Evolutionary conservation across 92 coral and sea anemone species (phyloP), one percentile per base, ranked within the genome.

Genomic region (Phenganax marumi): DNA sequence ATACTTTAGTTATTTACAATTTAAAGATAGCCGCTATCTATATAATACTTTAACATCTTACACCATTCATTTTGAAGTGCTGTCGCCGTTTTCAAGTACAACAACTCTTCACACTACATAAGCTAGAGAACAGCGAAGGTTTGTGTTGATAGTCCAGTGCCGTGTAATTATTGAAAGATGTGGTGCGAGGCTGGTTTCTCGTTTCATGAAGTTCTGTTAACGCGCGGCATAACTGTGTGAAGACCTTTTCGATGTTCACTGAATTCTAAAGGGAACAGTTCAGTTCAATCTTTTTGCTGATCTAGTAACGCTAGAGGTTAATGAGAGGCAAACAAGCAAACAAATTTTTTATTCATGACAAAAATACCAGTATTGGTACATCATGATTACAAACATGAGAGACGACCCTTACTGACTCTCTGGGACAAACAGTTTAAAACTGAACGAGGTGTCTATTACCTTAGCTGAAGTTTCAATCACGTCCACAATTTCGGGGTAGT

Each of bases 401-500:
- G 64, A 14, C 16, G 16, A 61, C n/a, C 23, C n/a, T 47, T 56
- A n/a, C 12, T 7, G 18, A 56, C 6, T 23, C 18, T 58, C n/a
- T 58, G 6, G 12, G 65, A 7, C 21, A 18, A 58, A 58, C 76
- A 22, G 0, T 12, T 25, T n/a, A 4, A 47, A 12, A 48, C 39
- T 10, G 1, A 16, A 1, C 22, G 33, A 6, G 48, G 0, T 55
- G 21, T 63, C 47, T 22, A 24, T 17, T 89, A 94, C 98, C 98
- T 94, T 94, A 8, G 98, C 97, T 16, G 98, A 94, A 2, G 95
- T 89, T 78, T 94, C 98, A 71, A 94, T 21, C 8, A 85, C 93
- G 48, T 90, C 91, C 17, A 90, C 65, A 89, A 94, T 90, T 60
- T 87, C 74, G 8, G 81, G 68, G 70, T 82, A 90, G 65, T 90